A percentile compares a stretch with the other conserved stretches of the same genome.
phyloP scores from a whole-genome alignment of 2,797 vertebrate genomes.

The Yasuhikotakia modesta region DNA sequence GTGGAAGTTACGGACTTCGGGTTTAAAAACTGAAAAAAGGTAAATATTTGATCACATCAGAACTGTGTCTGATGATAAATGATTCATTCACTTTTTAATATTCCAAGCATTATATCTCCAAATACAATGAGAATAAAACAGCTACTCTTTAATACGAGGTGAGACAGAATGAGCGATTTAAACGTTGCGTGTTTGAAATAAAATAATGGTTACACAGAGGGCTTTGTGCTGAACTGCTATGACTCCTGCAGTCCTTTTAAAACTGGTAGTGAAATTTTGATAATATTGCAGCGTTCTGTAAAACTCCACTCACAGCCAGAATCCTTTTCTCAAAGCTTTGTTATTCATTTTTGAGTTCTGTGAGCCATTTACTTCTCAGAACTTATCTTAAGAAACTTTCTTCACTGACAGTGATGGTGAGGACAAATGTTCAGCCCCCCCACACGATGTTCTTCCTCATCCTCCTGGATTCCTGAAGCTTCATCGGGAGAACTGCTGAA shows the following conservation, averaged over 20 bases:
- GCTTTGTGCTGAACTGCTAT: not conserved
- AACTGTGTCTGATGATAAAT: no score
- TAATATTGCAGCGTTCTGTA: not conserved
- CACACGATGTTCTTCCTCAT: not conserved
- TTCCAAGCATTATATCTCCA: not conserved
- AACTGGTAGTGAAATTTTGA: not conserved
- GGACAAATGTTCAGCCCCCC: constrained; percentile 64
- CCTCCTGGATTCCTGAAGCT: constrained; percentile 56
- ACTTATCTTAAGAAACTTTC: constrained; percentile 65
- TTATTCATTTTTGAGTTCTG: constrained; percentile 61
- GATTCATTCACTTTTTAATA: no score
- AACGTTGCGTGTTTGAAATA: not conserved
- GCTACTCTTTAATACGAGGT: not conserved
- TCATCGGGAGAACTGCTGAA: constrained; percentile 60
- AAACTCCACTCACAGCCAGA: constrained; percentile 56
- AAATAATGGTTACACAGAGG: not conserved
- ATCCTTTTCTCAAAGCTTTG: constrained; percentile 61
- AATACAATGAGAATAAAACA: not conserved
- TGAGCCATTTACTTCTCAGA: constrained; percentile 60
- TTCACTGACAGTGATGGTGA: constrained; percentile 62
- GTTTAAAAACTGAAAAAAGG: no score
- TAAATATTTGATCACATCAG: no score
- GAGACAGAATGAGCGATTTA: not conserved
- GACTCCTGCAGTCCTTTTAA: not conserved
- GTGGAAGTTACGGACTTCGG: no score